Conservation (phyloP, 2,888 invertebrate species). For the Eilema sororculum region DNA sequence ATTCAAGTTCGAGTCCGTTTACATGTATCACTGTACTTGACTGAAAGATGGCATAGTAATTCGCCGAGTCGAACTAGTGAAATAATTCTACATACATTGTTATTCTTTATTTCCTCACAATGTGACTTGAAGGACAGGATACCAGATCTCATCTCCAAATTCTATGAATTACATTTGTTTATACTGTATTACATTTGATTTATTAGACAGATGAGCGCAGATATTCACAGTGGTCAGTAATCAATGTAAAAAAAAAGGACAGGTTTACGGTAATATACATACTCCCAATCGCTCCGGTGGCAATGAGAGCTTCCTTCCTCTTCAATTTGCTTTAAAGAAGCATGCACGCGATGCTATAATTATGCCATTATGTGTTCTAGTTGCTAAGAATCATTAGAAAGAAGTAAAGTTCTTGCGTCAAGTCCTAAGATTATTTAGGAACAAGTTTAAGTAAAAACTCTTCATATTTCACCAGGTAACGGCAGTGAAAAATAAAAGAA, state of each 20-base stretch:
- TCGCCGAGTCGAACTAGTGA: background rate
- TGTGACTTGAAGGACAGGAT: too few relatives aligned
- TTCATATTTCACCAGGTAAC: background rate
- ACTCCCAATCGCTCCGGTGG: background rate
- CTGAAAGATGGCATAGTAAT: background rate
- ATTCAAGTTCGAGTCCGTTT: conserved; percentile 23
- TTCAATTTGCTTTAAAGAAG: background rate
- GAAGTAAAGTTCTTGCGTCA: background rate
- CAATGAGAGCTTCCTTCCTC: background rate
- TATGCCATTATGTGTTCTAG: background rate
- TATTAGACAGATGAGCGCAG: too few relatives aligned
- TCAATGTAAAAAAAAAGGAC: background rate
- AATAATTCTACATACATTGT: background rate
- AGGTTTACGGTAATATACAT: background rate
- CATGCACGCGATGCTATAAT: background rate
- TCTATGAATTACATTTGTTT: too few relatives aligned
- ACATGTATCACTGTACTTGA: conserved; percentile 1
- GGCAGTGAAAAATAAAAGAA: too few relatives aligned
- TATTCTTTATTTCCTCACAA: background rate
- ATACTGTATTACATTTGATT: too few relatives aligned
- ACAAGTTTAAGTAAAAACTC: background rate
- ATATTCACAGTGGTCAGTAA: too few relatives aligned
- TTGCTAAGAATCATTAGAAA: background rate
- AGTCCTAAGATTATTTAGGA: background rate
- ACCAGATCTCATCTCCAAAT: too few relatives aligned